Percentiles rank a stretch among this genome's conserved stretches.
phyloP scores from a whole-genome alignment of 2,888 invertebrate species.

The Aspidiotus destructor region DNA sequence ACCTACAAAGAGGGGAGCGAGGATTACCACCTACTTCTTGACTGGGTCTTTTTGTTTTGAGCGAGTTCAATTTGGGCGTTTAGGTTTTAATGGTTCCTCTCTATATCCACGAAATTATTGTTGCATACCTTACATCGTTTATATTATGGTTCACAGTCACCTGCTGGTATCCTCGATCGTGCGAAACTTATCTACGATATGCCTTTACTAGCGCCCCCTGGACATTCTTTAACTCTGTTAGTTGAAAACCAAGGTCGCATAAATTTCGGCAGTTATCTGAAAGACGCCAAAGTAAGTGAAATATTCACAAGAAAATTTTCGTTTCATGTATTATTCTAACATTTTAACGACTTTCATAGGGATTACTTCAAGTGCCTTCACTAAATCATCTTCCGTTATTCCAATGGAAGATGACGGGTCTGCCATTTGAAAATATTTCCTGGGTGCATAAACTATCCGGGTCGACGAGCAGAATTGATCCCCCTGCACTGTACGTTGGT shows the following conservation, averaged over 20 bases:
- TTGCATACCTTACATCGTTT: not conserved
- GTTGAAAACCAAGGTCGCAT: conserved; percentile 75
- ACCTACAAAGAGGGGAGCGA: too few relatives aligned
- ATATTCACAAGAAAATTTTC: not conserved
- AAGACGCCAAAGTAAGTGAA: conserved; percentile 42
- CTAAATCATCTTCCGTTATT: not conserved
- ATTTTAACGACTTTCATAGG: not conserved
- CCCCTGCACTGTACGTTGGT: conserved; percentile 36
- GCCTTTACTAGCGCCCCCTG: conserved; percentile 35
- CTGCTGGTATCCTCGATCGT: conserved; percentile 32
- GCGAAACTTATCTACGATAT: conserved; percentile 21
- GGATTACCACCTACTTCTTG: too few relatives aligned
- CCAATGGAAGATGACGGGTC: conserved; percentile 56
- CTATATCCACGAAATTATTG: too few relatives aligned
- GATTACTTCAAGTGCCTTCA: not conserved
- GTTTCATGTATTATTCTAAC: not conserved
- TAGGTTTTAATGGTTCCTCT: too few relatives aligned
- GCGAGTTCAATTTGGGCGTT: too few relatives aligned
- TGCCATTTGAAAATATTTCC: conserved; percentile 41
- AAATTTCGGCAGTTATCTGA: conserved; percentile 51
- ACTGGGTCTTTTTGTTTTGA: too few relatives aligned
- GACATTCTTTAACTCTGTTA: conserved; percentile 42
- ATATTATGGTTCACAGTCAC: conserved; percentile 20
- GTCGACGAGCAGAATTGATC: not conserved
- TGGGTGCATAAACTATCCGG: conserved; percentile 34